Evolutionary conservation across 2,797 vertebrate genomes (phyloP), one percentile per base, ranked within the genome.

Genomic region (Phrynocephalus vlangalii): DNA sequence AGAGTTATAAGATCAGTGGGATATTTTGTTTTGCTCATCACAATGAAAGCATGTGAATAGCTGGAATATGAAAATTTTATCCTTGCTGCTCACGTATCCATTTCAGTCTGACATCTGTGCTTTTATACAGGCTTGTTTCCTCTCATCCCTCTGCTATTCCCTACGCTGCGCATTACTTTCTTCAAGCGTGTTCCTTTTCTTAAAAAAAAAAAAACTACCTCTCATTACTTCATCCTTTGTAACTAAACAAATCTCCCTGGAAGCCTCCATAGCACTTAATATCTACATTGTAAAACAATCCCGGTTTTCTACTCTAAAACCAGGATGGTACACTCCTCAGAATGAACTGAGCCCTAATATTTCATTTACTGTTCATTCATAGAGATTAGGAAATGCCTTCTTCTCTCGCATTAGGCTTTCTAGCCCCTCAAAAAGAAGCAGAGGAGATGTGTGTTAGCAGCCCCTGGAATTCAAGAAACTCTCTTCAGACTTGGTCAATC

Each of bases 71-170:
- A 71, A 87, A 78, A 16, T 33, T 4, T 79, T 78, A 22, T 68
- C 68, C 63, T 52, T 71, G 16, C 11, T 48, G 15, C 44, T 88
- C 63, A 33, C 52, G 73, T 79, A 72, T 60, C 67, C n/a, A 84
- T 80, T 84, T 79, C n/a, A 73, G 30, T 73, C 15, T 79, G 56
- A 84, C 68, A 83, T 76, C 68, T 80, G 87, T 56, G 44, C 9
- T 77, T 88, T 73, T 77, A 88, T 52, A 84, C 79, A 67, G 68
- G 6, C 20, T 63, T 88, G 82, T 88, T 84, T 77, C 26, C 28
- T 3, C 20, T 84, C 72, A 44, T 72, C 71, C n/a, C 5, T 78
- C 33, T 82, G 20, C 72, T 56, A 18, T 67, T 24, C 79, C 52
- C 63, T 38, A 9, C 76, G 22, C 18, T 44, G 5, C 33, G 72